These are phyloP conservation scores for Xestia rhomboidea DNA, from an alignment of 2,888 invertebrate genomes.

Conservation along the genomic window DNA sequence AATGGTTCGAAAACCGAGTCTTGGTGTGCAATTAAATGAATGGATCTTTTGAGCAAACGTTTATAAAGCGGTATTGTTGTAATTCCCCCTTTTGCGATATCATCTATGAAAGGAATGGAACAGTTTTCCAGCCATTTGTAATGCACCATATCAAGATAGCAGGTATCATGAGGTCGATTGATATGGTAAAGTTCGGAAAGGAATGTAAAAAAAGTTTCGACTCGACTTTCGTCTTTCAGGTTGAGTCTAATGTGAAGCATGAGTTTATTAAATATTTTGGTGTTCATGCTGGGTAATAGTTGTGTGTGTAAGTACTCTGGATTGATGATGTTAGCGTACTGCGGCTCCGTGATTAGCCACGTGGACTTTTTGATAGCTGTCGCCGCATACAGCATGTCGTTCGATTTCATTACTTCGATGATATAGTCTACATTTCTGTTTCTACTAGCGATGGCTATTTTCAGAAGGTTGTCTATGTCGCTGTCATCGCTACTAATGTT, in stretches of 20 bases:
- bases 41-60: too few relatives aligned
- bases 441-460: slow-evolving; percentile 79
- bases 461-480: slow-evolving; percentile 78
- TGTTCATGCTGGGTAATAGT: slow-evolving; percentile 79
- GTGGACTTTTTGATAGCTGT: slow-evolving; percentile 78
- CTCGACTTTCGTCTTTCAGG: slow-evolving; percentile 78
- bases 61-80: too few relatives aligned
- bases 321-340: slow-evolving; percentile 80
- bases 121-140: too few relatives aligned
- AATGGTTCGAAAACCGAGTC: too few relatives aligned
- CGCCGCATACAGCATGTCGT: slow-evolving; percentile 81
- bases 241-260: slow-evolving; percentile 78
- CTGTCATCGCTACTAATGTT: slow-evolving; percentile 68
- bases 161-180: too few relatives aligned
- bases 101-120: too few relatives aligned
- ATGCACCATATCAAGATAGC: too few relatives aligned
- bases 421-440: slow-evolving; percentile 77
- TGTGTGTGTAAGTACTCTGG: slow-evolving; percentile 77
- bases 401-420: slow-evolving; percentile 76
- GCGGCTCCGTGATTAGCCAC: slow-evolving; percentile 81
- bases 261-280: slow-evolving; percentile 79
- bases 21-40: too few relatives aligned
- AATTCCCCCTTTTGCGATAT: too few relatives aligned
- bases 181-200: slow-evolving; percentile 54
- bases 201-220: slow-evolving; percentile 79